A percentile compares a stretch with the other conserved stretches of the same genome.
Evolutionary conservation across 1,140 invertebrate species (phyloP).

Genomic region (Drosophila prosaltans): DNA sequence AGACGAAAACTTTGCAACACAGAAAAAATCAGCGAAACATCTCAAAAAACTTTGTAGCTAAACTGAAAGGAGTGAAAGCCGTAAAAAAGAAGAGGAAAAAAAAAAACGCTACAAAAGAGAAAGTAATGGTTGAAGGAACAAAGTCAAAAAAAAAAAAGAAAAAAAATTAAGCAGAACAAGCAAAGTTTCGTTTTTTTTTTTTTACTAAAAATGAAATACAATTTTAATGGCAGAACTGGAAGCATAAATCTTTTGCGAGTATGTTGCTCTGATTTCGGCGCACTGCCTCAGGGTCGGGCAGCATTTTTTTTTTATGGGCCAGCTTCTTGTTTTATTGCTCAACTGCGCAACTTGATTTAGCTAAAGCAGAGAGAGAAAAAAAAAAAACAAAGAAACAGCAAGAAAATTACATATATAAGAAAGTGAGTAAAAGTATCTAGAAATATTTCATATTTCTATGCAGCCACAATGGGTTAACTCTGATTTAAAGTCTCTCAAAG

Average conservation of each 20-base stretch:
- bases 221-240: constrained; percentile 47
- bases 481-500: not conserved
- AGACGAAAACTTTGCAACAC: constrained; percentile 3
- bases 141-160: constrained; percentile 11
- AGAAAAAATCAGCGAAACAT: constrained; percentile 2
- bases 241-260: constrained; percentile 58
- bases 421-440: not conserved
- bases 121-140: not conserved
- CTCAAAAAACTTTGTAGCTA: constrained; percentile 14
- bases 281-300: constrained; percentile 37
- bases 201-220: constrained; percentile 48
- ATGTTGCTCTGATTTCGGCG: constrained; percentile 14
- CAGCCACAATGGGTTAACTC: not conserved
- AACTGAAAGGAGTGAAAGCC: constrained; percentile 11
- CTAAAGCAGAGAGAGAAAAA: not conserved
- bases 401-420: not conserved
- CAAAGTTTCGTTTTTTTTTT: constrained; percentile 19
- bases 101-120: not conserved
- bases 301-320: constrained; percentile 46
- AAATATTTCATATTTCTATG: constrained; percentile 11
- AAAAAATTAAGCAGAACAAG: constrained; percentile 16
- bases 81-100: not conserved
- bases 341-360: constrained; percentile 8
- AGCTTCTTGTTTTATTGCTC: constrained; percentile 54
- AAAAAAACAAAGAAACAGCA: constrained; percentile 8